Conservation (phyloP, 30 jellyfish, hydroid and myxozoan species). For the Aurelia aurita region DNA sequence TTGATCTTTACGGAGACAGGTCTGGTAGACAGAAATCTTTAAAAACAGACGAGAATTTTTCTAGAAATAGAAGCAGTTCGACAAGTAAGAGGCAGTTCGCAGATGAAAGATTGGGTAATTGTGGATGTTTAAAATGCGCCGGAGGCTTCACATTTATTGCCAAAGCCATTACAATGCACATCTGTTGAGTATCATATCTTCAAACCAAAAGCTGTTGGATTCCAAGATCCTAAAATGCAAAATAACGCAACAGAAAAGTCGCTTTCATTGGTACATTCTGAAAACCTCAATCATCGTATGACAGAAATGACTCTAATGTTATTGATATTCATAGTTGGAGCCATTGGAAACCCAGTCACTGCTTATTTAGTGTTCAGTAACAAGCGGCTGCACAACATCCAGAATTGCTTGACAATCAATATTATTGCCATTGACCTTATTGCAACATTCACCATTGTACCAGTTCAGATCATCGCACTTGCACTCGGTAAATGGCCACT, state of each 20-base stretch:
- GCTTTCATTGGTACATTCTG: slow-evolving; percentile 3
- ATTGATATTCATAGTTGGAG: slow-evolving; percentile 44
- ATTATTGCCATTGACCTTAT: slow-evolving; percentile 31
- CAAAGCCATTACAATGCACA: no score
- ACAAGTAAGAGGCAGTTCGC: no score
- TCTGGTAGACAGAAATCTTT: no score
- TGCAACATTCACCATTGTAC: slow-evolving; percentile 45
- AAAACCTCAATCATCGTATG: slow-evolving; percentile 12
- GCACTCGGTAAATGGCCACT: slow-evolving; percentile 55
- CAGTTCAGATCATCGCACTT: slow-evolving; percentile 22
- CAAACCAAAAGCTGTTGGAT: no score
- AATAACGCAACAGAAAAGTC: neutral
- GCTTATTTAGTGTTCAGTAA: slow-evolving; percentile 26
- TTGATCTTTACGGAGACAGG: no score
- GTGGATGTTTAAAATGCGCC: no score
- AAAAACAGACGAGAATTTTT: no score
- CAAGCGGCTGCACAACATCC: slow-evolving; percentile 51
- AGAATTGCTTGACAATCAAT: slow-evolving; percentile 49
- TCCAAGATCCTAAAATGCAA: neutral
- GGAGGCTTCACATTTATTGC: no score
- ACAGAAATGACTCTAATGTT: slow-evolving; percentile 32
- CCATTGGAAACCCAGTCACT: slow-evolving; percentile 58
- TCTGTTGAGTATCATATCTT: no score
- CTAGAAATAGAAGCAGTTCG: no score
- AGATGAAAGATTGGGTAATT: no score